phyloP scores from a whole-genome alignment of 2,113 vertebrate genomes.

The Henicopernis longicauda region DNA sequence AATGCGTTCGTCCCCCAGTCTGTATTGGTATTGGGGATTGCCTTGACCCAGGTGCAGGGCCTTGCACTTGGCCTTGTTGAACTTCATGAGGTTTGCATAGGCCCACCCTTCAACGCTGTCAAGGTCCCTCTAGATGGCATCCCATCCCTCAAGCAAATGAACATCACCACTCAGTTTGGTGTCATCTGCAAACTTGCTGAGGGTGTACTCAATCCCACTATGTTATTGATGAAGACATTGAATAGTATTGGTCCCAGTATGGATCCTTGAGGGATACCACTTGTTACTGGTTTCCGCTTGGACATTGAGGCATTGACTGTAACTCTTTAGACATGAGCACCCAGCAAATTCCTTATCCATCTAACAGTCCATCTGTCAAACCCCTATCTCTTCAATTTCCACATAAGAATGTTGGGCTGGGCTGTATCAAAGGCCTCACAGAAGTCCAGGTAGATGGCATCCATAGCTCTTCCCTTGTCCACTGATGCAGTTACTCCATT shows the following conservation, averaged over 20 bases:
- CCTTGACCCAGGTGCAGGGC: neutral
- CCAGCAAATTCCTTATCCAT: neutral
- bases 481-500: neutral
- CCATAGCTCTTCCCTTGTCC: neutral
- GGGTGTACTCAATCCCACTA: accelerated
- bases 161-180: accelerated
- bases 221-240: neutral
- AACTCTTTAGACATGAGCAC: accelerated
- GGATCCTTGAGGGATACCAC: neutral
- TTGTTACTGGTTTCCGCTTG: neutral
- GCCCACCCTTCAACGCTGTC: neutral
- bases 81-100: neutral
- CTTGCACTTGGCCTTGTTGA: neutral
- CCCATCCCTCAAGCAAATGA: neutral
- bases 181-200: neutral
- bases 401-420: neutral
- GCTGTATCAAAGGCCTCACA: neutral
- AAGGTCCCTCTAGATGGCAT: neutral
- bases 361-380: neutral
- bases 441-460: neutral
- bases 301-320: neutral
- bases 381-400: accelerated
- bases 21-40: neutral
- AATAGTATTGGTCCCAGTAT: neutral
- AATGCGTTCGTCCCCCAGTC: accelerated